Conservation (phyloP, 2,797 vertebrate species). For the Danio aesculapii region DNA sequence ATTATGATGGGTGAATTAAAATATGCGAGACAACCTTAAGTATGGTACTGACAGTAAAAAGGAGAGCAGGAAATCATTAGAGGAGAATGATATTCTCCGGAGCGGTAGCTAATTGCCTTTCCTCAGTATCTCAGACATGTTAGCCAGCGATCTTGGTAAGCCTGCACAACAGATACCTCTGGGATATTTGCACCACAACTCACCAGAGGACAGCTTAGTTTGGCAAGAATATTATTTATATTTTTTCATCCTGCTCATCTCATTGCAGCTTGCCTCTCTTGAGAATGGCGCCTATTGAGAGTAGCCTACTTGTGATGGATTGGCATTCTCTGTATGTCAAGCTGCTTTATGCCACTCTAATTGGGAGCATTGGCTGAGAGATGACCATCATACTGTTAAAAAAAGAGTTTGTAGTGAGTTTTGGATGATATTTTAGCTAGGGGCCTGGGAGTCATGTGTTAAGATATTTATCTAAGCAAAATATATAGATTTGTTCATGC, state of each 20-base stretch:
- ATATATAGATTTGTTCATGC: not conserved
- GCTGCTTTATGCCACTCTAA: constrained; percentile 80
- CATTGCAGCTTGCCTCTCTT: constrained; percentile 64
- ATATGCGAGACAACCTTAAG: constrained; percentile 38
- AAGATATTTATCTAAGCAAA: not conserved
- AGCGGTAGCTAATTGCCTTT: constrained; percentile 80
- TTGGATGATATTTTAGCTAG: constrained; percentile 26
- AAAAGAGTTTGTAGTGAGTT: constrained; percentile 30
- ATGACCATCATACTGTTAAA: constrained; percentile 20
- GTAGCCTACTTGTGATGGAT: constrained; percentile 79
- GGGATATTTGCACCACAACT: constrained; percentile 76
- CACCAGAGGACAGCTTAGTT: constrained; percentile 77
- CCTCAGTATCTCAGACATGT: constrained; percentile 75
- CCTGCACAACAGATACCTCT: constrained; percentile 71
- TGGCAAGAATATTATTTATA: constrained; percentile 63
- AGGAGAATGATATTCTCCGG: constrained; percentile 70
- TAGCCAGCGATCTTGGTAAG: constrained; percentile 74
- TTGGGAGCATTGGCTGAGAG: constrained; percentile 73
- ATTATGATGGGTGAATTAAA: constrained; percentile 59
- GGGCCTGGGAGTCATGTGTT: not conserved
- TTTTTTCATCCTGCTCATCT: constrained; percentile 42
- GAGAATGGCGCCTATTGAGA: constrained; percentile 60
- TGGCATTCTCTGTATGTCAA: constrained; percentile 80
- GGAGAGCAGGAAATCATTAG: constrained; percentile 32
- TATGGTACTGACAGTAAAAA: constrained; percentile 46